A percentile compares a stretch with the other conserved stretches of the same genome.
Evolutionary conservation across 2,888 invertebrate genomes (phyloP).

Genomic region (Ligdia adustata): DNA sequence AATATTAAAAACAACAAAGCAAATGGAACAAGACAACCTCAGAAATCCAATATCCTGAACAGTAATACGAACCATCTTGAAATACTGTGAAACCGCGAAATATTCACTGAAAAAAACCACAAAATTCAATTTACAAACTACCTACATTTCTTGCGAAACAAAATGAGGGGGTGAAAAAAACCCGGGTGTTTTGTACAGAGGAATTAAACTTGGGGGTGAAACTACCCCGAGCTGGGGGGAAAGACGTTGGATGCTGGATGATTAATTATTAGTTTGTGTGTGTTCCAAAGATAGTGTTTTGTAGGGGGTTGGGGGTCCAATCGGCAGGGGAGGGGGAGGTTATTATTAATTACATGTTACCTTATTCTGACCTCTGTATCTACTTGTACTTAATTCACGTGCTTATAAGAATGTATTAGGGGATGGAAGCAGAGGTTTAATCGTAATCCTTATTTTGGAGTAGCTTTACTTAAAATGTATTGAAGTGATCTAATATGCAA

Average conservation of each 20-base stretch:
- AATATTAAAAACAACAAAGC: constrained; percentile 23
- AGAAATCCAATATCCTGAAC: constrained; percentile 63
- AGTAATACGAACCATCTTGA: constrained; percentile 45
- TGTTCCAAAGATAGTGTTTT: constrained; percentile 70
- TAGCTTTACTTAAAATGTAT: too few relatives aligned
- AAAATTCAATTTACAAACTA: constrained; percentile 81
- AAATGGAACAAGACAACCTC: constrained; percentile 28
- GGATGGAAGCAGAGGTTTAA: too few relatives aligned
- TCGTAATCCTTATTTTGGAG: too few relatives aligned
- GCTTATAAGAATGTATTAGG: not conserved
- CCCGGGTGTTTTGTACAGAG: constrained; percentile 66
- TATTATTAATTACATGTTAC: constrained; percentile 39
- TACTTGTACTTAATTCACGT: not conserved
- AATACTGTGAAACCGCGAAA: constrained; percentile 60
- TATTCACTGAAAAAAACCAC: constrained; percentile 79
- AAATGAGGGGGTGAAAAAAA: constrained; percentile 78
- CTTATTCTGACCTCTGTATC: constrained; percentile 6
- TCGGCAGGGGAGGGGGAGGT: constrained; percentile 20
- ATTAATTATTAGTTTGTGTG: constrained; percentile 84
- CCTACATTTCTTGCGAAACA: constrained; percentile 65
- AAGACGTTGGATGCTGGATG: constrained; percentile 80
- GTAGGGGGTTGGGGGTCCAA: constrained; percentile 39
- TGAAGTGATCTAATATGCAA: too few relatives aligned
- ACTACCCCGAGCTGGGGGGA: constrained; percentile 38
- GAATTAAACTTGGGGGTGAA: constrained; percentile 71